A percentile compares a stretch with the other conserved stretches of the same genome.
Conservation (phyloP, 2,797 vertebrate genomes). For the Cercopithecus neglectus region DNA sequence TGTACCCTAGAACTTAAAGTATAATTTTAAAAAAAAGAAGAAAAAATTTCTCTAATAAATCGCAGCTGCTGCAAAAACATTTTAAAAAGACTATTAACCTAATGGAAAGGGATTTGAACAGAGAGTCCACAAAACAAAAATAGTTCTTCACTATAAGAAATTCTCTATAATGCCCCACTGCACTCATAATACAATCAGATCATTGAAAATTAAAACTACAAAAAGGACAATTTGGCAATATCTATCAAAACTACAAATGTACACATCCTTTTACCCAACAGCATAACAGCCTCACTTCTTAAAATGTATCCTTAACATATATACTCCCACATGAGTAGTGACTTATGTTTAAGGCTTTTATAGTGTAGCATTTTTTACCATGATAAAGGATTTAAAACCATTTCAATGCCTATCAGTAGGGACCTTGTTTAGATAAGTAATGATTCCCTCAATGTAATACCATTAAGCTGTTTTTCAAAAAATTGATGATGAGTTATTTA, state of each 20-base stretch:
- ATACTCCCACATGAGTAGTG: neutral
- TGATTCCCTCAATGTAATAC: neutral
- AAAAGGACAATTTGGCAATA: neutral
- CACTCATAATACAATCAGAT: neutral
- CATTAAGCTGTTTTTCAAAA: neutral
- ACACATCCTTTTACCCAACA: neutral
- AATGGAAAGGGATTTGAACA: neutral
- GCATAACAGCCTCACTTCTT: neutral
- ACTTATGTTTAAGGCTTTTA: neutral
- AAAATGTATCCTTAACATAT: neutral
- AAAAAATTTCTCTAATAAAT: conserved; percentile 15
- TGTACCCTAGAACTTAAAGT: no score
- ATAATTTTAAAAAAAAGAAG: no score
- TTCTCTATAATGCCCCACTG: neutral
- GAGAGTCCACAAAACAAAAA: neutral
- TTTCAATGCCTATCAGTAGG: neutral
- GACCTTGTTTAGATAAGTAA: neutral
- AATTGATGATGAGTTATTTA: neutral
- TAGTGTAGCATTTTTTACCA: neutral
- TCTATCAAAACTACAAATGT: neutral
- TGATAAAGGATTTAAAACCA: conserved; percentile 8
- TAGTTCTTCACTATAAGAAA: neutral
- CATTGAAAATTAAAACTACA: neutral
- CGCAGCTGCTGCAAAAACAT: neutral
- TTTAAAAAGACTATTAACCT: neutral